Conservation (phyloP, 1,140 invertebrate genomes). For the Drosophila varians region DNA sequence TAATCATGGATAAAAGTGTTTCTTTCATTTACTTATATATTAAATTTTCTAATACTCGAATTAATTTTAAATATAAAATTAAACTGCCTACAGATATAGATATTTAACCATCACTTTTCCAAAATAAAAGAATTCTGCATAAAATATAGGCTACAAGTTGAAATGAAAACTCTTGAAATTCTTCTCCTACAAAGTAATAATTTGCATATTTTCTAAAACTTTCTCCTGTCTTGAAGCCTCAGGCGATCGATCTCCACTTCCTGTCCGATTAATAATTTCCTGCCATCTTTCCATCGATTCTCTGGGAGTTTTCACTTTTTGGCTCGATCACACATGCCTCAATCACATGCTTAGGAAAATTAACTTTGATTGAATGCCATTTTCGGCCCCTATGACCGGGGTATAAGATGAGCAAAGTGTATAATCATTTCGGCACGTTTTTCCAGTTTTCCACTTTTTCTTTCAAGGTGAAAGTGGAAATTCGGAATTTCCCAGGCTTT, state of each 20-base stretch:
- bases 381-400: slow-evolving; percentile 16
- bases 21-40: no score
- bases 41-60: no score
- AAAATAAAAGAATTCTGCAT: no score
- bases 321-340: slow-evolving; percentile 4
- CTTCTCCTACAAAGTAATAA: neutral
- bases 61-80: no score
- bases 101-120: no score
- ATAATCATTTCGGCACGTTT: slow-evolving; percentile 32
- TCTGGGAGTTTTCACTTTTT: slow-evolving; percentile 38
- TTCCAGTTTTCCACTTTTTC: slow-evolving; percentile 30
- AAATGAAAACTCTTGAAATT: neutral
- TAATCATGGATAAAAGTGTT: no score
- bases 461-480: slow-evolving; percentile 63
- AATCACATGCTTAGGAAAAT: slow-evolving; percentile 15
- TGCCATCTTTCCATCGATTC: slow-evolving; percentile 35
- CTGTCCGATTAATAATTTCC: slow-evolving; percentile 29
- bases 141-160: neutral
- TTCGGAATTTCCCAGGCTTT: slow-evolving; percentile 42
- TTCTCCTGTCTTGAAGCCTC: slow-evolving; percentile 12
- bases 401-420: slow-evolving; percentile 45
- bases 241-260: slow-evolving; percentile 14
- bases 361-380: slow-evolving; percentile 29
- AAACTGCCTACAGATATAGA: no score
- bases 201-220: neutral